Base-by-base conservation (phyloP, 2,797 vertebrate species). In the Denticeps clupeoides region DNA sequence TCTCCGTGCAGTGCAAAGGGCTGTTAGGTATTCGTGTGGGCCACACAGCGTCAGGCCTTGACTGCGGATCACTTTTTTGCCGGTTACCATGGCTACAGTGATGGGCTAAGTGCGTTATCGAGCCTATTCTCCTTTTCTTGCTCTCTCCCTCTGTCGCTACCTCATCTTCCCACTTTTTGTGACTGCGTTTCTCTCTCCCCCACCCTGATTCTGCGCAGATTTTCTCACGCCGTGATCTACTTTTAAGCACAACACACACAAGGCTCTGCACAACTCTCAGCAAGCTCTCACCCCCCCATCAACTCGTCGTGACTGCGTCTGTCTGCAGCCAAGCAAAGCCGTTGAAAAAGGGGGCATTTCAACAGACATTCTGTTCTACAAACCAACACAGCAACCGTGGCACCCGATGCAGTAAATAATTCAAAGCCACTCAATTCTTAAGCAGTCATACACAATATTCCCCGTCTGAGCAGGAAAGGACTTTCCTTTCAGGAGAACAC, bases 101-200 rank as follows among this genome's bases (percentile, higher is more conserved):
- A 47, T 63, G 53, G 46, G 46, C 55, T 58, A 66, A 66, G 66
- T 63, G 55, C 55, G 53, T 66, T 66, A 66, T 51, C 58, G 58
- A 60, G 49, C 38, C 52, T 54, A 49, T 52, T 55, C 51, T 37
- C 18, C 19, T 3, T n/a, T n/a, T n/a, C 24, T 25, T 25, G 25
- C 24, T 25, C 24, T 1, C 16, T 21, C 16, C 21, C 9, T 21
- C 10, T 11, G 9, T 18, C 31, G 6, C 12, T 38, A 12, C 13
- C 31, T 15, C n/a, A n/a, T n/a, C n/a, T n/a, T n/a, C 10, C 10
- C 38, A 7, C 5, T 11, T 31, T 12, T 15, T 15, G 22, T 13
- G 22, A 23, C 22, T 23, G 22, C 22, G 3, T 23, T 22, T 23
- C 22, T 23, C 3, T 23, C 9, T 32, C 32, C 33, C 4, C 35